These are phyloP conservation scores for Kobus ellipsiprymnus DNA, from an alignment of 2,113 vertebrate species.

Conservation along the genomic window DNA sequence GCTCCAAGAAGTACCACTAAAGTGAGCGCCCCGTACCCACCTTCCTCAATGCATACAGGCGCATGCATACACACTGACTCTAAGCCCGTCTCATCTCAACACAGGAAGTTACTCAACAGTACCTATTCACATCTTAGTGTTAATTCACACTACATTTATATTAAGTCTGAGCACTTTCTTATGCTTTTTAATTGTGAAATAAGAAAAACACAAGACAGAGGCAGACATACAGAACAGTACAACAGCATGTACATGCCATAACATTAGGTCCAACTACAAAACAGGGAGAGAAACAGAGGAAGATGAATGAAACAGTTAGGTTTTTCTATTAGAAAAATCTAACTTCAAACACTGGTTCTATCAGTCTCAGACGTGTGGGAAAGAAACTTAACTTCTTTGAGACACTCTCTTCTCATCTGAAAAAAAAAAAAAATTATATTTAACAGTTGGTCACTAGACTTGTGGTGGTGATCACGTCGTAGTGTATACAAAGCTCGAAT, in stretches of 20 bases:
- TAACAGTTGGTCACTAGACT: background rate
- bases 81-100: background rate
- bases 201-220: background rate
- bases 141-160: background rate
- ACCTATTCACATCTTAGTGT: background rate
- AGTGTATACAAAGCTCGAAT: background rate
- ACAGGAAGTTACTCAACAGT: background rate
- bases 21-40: fast-evolving
- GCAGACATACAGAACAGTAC: fast-evolving
- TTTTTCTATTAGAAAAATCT: background rate
- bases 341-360: background rate
- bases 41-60: background rate
- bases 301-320: background rate
- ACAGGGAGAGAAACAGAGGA: background rate
- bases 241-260: fast-evolving
- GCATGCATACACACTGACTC: background rate
- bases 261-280: background rate
- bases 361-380: background rate
- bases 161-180: background rate
- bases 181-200: background rate
- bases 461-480: background rate
- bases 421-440: background rate
- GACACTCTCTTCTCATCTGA: background rate
- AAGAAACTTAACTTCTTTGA: background rate
- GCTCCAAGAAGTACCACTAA: background rate